Conservation (phyloP, 2,113 vertebrate genomes). For the Euleptes europaea region DNA sequence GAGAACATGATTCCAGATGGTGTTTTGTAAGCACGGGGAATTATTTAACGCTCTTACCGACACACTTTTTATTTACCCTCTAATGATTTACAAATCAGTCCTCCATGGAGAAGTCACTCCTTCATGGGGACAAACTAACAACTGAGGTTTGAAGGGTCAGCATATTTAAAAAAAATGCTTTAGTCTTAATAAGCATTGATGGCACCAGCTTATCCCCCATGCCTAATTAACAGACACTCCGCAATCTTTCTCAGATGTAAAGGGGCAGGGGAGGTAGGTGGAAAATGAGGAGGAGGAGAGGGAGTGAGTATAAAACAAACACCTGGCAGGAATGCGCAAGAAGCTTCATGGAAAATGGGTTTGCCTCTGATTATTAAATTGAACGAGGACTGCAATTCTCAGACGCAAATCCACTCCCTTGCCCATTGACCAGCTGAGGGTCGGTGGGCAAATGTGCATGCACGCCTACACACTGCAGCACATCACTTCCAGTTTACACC, state of each 20-base stretch:
- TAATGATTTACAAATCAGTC: slow-evolving; percentile 62
- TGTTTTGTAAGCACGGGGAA: slow-evolving; percentile 54
- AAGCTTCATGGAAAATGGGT: slow-evolving; percentile 52
- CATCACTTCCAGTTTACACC: no score
- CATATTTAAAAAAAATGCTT: slow-evolving; percentile 48
- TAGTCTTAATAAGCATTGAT: slow-evolving; percentile 49
- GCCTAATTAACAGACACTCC: slow-evolving; percentile 68
- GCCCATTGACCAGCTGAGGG: no score
- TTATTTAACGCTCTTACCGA: slow-evolving; percentile 55
- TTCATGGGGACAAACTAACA: slow-evolving; percentile 53
- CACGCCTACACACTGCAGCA: no score
- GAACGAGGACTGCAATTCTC: background rate
- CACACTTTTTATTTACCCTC: background rate
- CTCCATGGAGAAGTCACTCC: slow-evolving; percentile 55
- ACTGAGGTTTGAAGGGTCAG: slow-evolving; percentile 64
- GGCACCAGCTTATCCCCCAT: slow-evolving; percentile 48
- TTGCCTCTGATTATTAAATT: slow-evolving; percentile 47
- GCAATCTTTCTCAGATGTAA: slow-evolving; percentile 39
- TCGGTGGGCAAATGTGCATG: no score
- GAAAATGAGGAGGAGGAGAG: slow-evolving; percentile 20
- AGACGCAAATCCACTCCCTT: background rate
- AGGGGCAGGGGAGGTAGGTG: slow-evolving; percentile 14
- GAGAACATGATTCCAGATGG: slow-evolving; percentile 38
- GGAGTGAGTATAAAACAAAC: slow-evolving; percentile 59
- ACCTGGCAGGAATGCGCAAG: slow-evolving; percentile 61